Evolutionary conservation across 2,113 vertebrate genomes (phyloP), one percentile per base, ranked within the genome.

Genomic region (Tragelaphus imberbis): DNA sequence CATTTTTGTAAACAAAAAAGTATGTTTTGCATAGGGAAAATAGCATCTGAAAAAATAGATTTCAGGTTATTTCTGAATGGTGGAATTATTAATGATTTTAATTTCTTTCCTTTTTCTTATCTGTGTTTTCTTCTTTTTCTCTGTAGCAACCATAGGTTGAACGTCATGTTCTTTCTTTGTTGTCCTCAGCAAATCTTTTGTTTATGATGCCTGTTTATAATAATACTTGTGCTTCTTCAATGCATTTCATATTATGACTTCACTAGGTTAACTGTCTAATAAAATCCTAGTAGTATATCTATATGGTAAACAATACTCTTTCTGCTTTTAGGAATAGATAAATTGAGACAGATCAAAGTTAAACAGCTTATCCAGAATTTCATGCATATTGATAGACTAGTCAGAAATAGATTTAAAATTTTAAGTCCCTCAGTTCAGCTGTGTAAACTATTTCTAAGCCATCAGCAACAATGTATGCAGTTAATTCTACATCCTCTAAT

Each of bases 351-450:
- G 94, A 93, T 92, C 68, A 68, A 88, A 96, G 81, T 97, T 97
- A 92, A 97, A 94, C 68, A 27, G 55, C 55, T 86, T 98, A 84
- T 80, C 77, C 79, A 90, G 86, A 95, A 94, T 88, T 95, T 88
- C 89, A 97, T 82, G 68, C 56, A 87, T 93, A 91, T 97, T 97
- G 84, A 93, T 92, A 95, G 80, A 90, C 61, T 68, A 96, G 44
- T 88, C 91, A 97, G 44, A 97, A 98, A 97, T 93, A 97, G 90
- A 97, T 84, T 56, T 97, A 94, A 95, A 96, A 97, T 96, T 86
- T 90, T 84, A 96, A 92, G 84, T 55, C 65, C 68, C 47, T 93
- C 85, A 49, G 7, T 94, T 97, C 95, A 97, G 93, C 88, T 97
- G 63, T 90, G 44, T 95, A 90, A 81, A 79, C 65, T 96, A 14